Percentiles rank a stretch among this genome's conserved stretches.
phyloP scores from a whole-genome alignment of 2,113 vertebrate species.

The Sceloporus tristichus region DNA sequence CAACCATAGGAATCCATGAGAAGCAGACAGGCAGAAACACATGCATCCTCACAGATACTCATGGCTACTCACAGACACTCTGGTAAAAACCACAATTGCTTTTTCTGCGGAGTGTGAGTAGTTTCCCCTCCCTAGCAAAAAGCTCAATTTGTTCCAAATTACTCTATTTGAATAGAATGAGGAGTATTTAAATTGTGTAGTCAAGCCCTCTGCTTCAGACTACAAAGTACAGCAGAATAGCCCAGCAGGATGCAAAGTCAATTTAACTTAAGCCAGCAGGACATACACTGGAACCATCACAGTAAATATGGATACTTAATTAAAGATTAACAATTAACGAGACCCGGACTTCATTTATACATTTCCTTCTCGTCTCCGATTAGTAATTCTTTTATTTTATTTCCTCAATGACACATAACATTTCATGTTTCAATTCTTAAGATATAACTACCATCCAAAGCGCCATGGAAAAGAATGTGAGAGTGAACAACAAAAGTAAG shows the following conservation, averaged over 20 bases:
- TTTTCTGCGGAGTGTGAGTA: no score
- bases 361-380: conserved; percentile 58
- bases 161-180: no score
- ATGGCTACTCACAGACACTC: no score
- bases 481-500: conserved; percentile 15
- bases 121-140: no score
- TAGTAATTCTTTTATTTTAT: conserved; percentile 57
- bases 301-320: conserved; percentile 73
- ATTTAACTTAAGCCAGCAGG: conserved; percentile 73
- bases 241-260: conserved; percentile 65
- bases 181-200: no score
- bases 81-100: no score
- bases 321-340: conserved; percentile 73
- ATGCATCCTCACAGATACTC: no score
- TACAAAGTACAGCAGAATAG: conserved; percentile 59
- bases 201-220: conserved; percentile 33
- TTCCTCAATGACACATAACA: conserved; percentile 47
- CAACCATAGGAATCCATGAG: no score
- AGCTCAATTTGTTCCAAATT: no score
- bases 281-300: conserved; percentile 51
- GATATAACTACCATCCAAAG: not conserved
- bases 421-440: conserved; percentile 38
- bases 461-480: conserved; percentile 16
- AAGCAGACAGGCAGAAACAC: no score
- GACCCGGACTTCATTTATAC: conserved; percentile 44